These are phyloP conservation scores for Gymnobelideus leadbeateri DNA, from an alignment of 2,113 vertebrate species.

Conservation along the genomic window DNA sequence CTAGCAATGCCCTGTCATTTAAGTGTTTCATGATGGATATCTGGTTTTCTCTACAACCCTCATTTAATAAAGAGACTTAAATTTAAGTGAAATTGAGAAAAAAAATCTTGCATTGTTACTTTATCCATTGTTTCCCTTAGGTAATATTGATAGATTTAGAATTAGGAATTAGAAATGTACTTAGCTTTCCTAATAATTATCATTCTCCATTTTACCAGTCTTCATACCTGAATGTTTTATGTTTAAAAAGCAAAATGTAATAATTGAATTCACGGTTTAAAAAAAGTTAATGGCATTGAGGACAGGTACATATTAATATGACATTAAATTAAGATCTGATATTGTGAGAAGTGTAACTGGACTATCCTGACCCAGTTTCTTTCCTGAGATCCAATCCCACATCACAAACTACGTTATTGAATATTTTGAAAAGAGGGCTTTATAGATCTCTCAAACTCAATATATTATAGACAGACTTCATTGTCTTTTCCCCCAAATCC, in stretches of 20 bases:
- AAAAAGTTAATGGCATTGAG: too few relatives aligned
- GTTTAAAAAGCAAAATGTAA: neutral
- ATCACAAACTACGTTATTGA: neutral
- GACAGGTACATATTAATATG: too few relatives aligned
- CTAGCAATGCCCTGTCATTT: slow-evolving; percentile 85
- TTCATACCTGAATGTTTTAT: slow-evolving; percentile 40
- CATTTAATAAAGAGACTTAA: slow-evolving; percentile 81
- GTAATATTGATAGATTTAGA: neutral
- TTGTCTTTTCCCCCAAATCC: neutral
- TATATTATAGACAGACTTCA: neutral
- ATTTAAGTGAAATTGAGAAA: slow-evolving; percentile 58
- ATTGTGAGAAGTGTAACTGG: neutral
- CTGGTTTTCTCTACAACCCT: slow-evolving; percentile 81
- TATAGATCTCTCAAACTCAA: neutral
- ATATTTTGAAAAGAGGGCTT: neutral
- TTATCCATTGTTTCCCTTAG: slow-evolving; percentile 67
- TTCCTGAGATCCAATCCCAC: neutral
- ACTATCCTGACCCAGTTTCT: neutral
- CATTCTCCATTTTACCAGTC: slow-evolving; percentile 6
- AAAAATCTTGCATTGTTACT: slow-evolving; percentile 74
- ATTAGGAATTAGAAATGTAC: neutral
- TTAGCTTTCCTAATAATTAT: slow-evolving; percentile 54
- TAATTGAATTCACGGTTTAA: neutral
- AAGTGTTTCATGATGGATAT: slow-evolving; percentile 86
- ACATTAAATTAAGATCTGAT: neutral